Conservation (phyloP, 2,797 vertebrate genomes). For the Myotis planiceps region DNA sequence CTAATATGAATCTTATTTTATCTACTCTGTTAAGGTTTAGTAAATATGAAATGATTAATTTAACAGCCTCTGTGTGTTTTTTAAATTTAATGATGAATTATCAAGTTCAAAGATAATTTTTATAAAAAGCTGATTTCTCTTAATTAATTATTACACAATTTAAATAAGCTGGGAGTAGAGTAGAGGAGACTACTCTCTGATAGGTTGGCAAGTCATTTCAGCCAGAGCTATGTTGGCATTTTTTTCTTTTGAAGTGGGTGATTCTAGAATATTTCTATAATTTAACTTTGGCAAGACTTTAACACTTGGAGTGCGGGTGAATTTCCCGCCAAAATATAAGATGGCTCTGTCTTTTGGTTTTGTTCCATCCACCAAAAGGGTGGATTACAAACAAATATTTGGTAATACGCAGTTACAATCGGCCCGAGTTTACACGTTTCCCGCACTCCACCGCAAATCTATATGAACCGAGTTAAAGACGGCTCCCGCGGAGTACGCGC, state of each 20-base stretch:
- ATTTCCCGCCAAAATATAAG: too few relatives aligned
- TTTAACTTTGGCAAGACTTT: neutral
- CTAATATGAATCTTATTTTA: conserved; percentile 87
- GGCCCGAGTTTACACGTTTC: too few relatives aligned
- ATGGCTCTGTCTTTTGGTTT: too few relatives aligned
- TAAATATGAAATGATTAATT: conserved; percentile 86
- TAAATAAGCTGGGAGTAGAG: neutral
- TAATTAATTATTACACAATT: neutral
- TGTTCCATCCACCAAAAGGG: too few relatives aligned
- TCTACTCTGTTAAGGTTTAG: conserved; percentile 86
- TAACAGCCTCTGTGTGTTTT: conserved; percentile 79
- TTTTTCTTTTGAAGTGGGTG: neutral
- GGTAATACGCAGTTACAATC: too few relatives aligned
- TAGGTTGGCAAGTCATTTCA: neutral
- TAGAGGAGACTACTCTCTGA: neutral
- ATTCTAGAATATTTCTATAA: neutral
- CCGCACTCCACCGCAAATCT: too few relatives aligned
- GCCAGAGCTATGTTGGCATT: neutral
- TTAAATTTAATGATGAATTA: neutral
- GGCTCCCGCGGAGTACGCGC: too few relatives aligned
- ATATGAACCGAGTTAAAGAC: too few relatives aligned
- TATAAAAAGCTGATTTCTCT: neutral
- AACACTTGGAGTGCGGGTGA: too few relatives aligned
- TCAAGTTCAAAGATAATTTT: neutral
- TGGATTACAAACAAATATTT: too few relatives aligned